Conservation (phyloP, 2,888 invertebrate species). For the Tetramorium bicarinatum region DNA sequence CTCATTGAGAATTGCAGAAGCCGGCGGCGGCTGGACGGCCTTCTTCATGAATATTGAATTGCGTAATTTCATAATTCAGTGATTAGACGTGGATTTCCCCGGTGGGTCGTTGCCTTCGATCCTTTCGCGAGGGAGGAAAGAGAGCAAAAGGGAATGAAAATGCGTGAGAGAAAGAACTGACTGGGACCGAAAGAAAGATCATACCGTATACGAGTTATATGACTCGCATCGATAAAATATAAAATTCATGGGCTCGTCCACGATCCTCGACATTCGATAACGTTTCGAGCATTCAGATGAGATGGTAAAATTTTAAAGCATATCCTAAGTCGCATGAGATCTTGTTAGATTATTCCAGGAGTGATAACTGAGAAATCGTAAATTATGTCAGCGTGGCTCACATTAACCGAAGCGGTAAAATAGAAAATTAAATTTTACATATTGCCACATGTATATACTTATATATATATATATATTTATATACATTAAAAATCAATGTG, state of each 20-base stretch:
- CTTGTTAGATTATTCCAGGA: background rate
- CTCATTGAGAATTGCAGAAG: conserved; percentile 52
- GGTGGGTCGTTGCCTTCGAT: conserved; percentile 64
- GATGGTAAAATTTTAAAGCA: conserved; percentile 1
- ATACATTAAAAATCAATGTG: background rate
- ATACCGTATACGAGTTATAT: conserved; percentile 22
- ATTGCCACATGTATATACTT: background rate
- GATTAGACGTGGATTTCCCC: conserved; percentile 72
- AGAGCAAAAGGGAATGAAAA: conserved; percentile 3
- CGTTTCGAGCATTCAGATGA: background rate
- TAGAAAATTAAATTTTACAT: background rate
- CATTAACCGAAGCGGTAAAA: background rate
- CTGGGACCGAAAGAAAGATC: background rate
- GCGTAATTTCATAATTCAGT: conserved; percentile 71
- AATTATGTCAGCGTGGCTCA: background rate
- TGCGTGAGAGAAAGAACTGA: background rate
- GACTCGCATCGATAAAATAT: conserved; percentile 36
- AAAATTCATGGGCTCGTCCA: conserved; percentile 32
- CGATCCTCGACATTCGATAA: conserved; percentile 3
- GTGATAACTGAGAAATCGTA: background rate
- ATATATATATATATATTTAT: background rate
- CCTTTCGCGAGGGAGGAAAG: background rate
- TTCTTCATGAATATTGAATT: conserved; percentile 68
- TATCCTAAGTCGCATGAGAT: background rate
- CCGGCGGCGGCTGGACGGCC: conserved; percentile 38